Percentiles rank a stretch among this genome's conserved stretches.
phyloP scores from a whole-genome alignment of 1,140 invertebrate species.

The Orius insidiosus region DNA sequence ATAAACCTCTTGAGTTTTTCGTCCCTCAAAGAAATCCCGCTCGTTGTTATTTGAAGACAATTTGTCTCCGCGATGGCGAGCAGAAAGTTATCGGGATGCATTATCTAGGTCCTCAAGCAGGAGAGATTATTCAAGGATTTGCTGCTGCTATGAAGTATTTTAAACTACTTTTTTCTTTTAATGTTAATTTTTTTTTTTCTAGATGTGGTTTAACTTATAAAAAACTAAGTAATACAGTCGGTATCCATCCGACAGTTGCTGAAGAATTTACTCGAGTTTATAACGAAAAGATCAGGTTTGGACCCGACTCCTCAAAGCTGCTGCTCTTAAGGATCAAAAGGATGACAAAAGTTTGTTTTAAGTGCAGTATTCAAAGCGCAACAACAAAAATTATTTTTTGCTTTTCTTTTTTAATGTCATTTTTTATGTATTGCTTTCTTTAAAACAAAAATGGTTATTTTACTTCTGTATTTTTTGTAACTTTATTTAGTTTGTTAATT shows the following conservation, averaged over 20 bases:
- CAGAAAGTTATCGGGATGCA: constrained; percentile 86
- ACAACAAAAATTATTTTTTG: too few relatives aligned
- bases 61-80: constrained; percentile 40
- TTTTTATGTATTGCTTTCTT: too few relatives aligned
- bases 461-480: too few relatives aligned
- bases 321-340: constrained; percentile 45
- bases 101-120: constrained; percentile 86
- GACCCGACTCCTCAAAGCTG: constrained; percentile 70
- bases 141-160: constrained; percentile 67
- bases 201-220: constrained; percentile 78
- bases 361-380: too few relatives aligned
- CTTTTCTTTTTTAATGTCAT: too few relatives aligned
- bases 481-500: too few relatives aligned
- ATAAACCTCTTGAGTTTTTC: constrained; percentile 90
- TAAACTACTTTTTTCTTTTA: constrained; percentile 24
- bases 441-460: too few relatives aligned
- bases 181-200: constrained; percentile 21
- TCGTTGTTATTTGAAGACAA: constrained; percentile 66
- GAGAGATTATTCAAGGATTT: constrained; percentile 95
- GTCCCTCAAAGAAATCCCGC: constrained; percentile 62
- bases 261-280: constrained; percentile 72
- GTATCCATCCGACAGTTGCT: constrained; percentile 90
- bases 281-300: constrained; percentile 65
- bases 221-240: constrained; percentile 74
- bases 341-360: too few relatives aligned